Evolutionary conservation across 2,113 vertebrate species (phyloP).

Genomic region (Marmota monax): DNA sequence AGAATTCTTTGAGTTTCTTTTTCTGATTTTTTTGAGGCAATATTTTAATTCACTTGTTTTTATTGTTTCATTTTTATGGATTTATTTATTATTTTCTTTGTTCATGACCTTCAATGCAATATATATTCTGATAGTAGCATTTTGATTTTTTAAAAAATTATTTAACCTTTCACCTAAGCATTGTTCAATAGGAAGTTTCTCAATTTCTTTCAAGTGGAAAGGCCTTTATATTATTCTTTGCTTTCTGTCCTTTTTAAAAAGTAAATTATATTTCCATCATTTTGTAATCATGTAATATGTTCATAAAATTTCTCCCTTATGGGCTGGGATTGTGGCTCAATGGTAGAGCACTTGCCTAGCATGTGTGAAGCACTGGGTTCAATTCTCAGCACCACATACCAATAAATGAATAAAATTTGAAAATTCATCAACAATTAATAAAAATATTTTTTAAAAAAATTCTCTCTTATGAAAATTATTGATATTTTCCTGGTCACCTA

Average conservation of each 20-base stretch:
- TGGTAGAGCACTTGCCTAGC: too few species aligned
- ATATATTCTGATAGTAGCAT: neutral
- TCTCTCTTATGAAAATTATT: neutral
- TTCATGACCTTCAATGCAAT: neutral
- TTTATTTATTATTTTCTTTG: neutral
- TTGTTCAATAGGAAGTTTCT: neutral
- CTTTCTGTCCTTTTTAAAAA: neutral
- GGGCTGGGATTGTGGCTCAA: too few species aligned
- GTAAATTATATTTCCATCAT: neutral
- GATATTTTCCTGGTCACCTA: neutral
- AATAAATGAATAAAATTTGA: too few species aligned
- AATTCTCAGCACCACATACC: too few species aligned
- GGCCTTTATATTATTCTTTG: neutral
- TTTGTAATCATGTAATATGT: neutral
- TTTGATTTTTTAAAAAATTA: neutral
- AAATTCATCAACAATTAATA: too few species aligned
- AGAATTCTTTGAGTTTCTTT: neutral
- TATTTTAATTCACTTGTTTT: neutral
- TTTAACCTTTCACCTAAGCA: neutral
- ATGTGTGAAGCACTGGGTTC: too few species aligned
- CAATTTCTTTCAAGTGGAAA: neutral
- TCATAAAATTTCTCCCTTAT: neutral
- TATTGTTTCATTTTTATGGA: neutral
- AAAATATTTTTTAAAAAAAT: neutral
- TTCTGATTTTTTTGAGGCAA: neutral